Evolutionary conservation across 2,113 vertebrate genomes (phyloP).

Genomic region (Athene cunicularia): DNA sequence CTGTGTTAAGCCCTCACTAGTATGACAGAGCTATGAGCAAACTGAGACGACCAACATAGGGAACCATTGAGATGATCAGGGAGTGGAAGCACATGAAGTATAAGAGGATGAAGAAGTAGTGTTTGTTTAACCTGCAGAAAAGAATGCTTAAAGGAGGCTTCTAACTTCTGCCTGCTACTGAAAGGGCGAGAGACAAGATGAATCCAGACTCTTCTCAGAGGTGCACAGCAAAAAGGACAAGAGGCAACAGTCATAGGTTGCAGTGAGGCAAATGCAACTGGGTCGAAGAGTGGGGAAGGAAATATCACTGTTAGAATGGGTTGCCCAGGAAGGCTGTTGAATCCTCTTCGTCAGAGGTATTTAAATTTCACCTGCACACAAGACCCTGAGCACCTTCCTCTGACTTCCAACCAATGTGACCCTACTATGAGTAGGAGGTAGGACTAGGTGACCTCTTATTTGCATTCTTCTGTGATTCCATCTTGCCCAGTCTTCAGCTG

Average conservation of each 20-base stretch:
- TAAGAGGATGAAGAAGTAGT: not conserved
- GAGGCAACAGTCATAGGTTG: not conserved
- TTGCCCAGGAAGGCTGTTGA: not conserved
- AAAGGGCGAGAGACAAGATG: not conserved
- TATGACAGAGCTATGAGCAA: not conserved
- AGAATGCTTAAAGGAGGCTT: not conserved
- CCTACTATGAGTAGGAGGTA: not conserved
- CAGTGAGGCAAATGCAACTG: not conserved
- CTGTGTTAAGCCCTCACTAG: not conserved
- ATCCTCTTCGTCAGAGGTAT: not conserved
- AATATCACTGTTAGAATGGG: not conserved
- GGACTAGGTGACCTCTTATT: not conserved
- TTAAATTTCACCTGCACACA: not conserved
- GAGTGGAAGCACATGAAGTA: not conserved
- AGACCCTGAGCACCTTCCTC: not conserved
- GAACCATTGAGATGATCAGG: not conserved
- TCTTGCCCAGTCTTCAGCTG: not conserved
- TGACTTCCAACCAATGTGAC: not conserved
- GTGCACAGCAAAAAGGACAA: not conserved
- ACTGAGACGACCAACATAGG: rapidly evolving
- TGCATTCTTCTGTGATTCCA: not conserved
- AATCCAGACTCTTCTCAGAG: not conserved
- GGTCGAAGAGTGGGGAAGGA: rapidly evolving
- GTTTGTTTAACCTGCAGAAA: not conserved
- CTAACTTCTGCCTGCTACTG: not conserved